Percentiles rank a stretch among this genome's conserved stretches.
These are phyloP conservation scores for Phrynocephalus forsythii DNA, from an alignment of 2,797 vertebrate genomes.

Conservation along the genomic window DNA sequence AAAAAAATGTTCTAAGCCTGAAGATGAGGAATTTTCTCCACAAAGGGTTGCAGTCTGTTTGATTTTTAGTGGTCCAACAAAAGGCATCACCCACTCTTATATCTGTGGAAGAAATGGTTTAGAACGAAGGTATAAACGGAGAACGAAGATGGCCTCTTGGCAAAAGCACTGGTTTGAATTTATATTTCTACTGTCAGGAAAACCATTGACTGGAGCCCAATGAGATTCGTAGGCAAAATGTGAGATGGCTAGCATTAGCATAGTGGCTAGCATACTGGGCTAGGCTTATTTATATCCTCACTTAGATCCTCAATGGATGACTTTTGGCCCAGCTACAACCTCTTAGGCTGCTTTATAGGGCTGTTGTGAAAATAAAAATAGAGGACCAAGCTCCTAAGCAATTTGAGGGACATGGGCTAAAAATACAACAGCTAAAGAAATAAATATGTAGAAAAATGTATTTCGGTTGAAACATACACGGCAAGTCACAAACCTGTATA, in stretches of 20 bases:
- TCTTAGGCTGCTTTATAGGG: background rate
- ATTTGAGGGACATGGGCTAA: too few species aligned
- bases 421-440: too few species aligned
- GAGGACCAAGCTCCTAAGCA: too few species aligned
- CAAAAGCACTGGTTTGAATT: conserved; percentile 37
- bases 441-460: too few species aligned
- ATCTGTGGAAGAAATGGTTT: too few species aligned
- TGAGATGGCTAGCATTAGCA: background rate
- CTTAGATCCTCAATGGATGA: background rate
- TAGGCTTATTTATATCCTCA: background rate
- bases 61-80: too few species aligned
- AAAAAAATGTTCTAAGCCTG: too few species aligned
- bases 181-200: conserved; percentile 44
- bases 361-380: background rate
- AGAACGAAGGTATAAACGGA: conserved; percentile 47
- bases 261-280: background rate
- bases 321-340: background rate
- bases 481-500: too few species aligned
- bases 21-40: too few species aligned
- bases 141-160: conserved; percentile 35
- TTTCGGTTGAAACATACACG: too few species aligned
- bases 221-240: background rate
- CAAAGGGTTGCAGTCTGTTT: too few species aligned
- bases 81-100: too few species aligned
- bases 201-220: background rate